These are phyloP conservation scores for Seriola rivoliana DNA, from an alignment of 2,113 vertebrate genomes.

Conservation along the genomic window DNA sequence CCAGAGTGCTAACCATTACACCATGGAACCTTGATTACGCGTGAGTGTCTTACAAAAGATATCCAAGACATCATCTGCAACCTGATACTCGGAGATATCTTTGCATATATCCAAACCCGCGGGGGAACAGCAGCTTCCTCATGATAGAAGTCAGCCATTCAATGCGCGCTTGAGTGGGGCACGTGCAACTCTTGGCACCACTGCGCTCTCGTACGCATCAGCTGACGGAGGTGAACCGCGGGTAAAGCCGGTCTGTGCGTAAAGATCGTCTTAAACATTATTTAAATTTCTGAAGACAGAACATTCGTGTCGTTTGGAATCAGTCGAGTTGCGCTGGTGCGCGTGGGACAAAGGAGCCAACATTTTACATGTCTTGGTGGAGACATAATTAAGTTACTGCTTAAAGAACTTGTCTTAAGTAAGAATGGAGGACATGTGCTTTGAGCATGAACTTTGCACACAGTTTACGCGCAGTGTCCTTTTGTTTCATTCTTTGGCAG, in stretches of 20 bases:
- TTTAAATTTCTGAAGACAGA: not conserved
- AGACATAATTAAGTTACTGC: not conserved
- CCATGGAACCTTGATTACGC: slow-evolving; percentile 62
- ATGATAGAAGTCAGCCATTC: not conserved
- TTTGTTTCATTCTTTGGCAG: slow-evolving; percentile 10
- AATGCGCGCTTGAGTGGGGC: not conserved
- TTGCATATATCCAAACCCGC: not conserved
- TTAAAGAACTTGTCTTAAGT: not conserved
- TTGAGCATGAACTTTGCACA: not conserved
- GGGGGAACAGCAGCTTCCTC: not conserved
- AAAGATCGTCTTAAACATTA: slow-evolving; percentile 21
- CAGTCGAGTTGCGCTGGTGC: not conserved
- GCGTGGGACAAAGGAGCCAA: not conserved
- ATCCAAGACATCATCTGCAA: slow-evolving; percentile 3
- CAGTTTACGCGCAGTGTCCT: not conserved
- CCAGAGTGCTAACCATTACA: slow-evolving; percentile 88
- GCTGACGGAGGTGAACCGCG: slow-evolving; percentile 6
- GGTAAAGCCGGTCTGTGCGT: not conserved
- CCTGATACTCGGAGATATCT: slow-evolving; percentile 32
- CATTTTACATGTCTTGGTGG: not conserved
- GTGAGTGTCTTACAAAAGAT: no score
- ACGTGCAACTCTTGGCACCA: not conserved
- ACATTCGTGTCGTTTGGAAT: not conserved
- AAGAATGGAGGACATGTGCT: not conserved
- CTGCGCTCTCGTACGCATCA: not conserved